phyloP scores from a whole-genome alignment of 2,888 invertebrate genomes.

The Phytoseiulus persimilis region DNA sequence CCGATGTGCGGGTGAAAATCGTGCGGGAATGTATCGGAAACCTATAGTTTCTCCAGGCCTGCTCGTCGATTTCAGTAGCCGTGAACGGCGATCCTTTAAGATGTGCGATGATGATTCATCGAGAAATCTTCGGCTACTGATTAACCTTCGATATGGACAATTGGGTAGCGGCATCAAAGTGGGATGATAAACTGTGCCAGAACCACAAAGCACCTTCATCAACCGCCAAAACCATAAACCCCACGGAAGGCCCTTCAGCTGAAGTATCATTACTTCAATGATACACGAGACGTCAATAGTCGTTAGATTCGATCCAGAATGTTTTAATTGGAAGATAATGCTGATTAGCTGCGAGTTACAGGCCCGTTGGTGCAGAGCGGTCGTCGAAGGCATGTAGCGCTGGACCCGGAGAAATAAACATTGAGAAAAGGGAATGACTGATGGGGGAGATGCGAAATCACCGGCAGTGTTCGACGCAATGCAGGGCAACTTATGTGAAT shows the following conservation, averaged over 20 bases:
- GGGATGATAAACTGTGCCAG: background rate
- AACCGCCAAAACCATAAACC: background rate
- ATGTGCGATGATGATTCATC: background rate
- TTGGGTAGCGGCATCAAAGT: background rate
- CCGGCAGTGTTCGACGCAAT: background rate
- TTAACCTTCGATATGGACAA: background rate
- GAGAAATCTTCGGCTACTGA: background rate
- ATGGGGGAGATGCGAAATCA: background rate
- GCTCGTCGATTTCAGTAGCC: background rate
- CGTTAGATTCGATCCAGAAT: background rate
- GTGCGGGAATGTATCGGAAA: background rate
- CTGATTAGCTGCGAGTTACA: background rate
- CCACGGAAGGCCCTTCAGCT: background rate
- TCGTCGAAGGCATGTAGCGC: too few relatives aligned
- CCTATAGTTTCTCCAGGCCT: background rate
- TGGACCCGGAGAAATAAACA: background rate
- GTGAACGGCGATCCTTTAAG: background rate
- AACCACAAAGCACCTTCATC: background rate
- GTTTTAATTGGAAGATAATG: background rate
- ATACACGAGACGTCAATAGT: background rate
- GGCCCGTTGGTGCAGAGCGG: too few relatives aligned
- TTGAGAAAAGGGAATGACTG: background rate
- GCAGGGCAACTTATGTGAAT: background rate
- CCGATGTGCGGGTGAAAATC: background rate
- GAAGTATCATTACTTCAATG: background rate